Evolutionary conservation across 2,113 vertebrate genomes (phyloP).

Genomic region (Zapornia atra): DNA sequence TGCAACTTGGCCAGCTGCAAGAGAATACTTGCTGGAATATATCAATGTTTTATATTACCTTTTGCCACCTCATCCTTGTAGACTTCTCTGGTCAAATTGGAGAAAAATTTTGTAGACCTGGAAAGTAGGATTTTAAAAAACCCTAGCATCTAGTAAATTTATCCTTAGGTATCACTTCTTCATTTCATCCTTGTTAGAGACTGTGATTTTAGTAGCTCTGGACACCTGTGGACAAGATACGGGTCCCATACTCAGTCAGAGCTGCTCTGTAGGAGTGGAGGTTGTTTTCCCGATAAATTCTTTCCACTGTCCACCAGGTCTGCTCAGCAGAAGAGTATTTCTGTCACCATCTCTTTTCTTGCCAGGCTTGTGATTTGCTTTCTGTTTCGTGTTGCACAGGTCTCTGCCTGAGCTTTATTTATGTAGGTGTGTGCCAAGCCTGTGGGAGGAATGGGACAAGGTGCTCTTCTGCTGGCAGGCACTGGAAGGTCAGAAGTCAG

Average conservation of each 20-base stretch:
- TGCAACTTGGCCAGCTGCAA: not conserved
- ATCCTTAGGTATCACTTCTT: conserved; percentile 18
- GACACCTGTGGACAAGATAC: not conserved
- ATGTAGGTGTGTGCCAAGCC: not conserved
- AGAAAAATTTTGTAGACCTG: not conserved
- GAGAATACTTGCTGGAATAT: not conserved
- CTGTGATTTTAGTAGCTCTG: not conserved
- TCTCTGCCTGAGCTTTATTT: not conserved
- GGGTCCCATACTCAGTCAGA: not conserved
- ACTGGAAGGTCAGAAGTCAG: not conserved
- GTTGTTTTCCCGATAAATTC: conserved; percentile 2
- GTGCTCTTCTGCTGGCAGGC: not conserved
- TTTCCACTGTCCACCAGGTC: not conserved
- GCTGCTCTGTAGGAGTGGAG: not conserved
- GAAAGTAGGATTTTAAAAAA: not conserved
- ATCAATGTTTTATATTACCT: not conserved
- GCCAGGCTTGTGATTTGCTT: not conserved
- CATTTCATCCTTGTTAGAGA: not conserved
- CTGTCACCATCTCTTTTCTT: not conserved
- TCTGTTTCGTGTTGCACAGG: not conserved
- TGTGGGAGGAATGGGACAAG: not conserved
- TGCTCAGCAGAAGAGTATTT: conserved; percentile 1
- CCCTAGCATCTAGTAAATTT: not conserved
- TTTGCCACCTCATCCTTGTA: not conserved
- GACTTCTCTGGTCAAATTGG: not conserved